A percentile compares a stretch with the other conserved stretches of the same genome.
Conservation (phyloP, 2,888 invertebrate species). For the Philereme transversata region DNA sequence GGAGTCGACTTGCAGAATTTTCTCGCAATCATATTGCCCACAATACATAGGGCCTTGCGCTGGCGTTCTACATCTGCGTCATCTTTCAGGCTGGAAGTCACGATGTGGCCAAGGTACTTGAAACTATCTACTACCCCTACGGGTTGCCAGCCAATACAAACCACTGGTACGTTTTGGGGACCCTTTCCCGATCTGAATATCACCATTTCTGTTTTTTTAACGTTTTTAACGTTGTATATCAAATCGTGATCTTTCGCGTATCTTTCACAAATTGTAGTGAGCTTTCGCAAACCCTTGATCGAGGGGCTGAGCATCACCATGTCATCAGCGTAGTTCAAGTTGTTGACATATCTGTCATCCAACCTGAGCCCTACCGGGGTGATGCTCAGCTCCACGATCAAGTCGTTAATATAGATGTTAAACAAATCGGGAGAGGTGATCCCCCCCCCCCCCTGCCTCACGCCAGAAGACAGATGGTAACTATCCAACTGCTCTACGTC, state of each 20-base stretch:
- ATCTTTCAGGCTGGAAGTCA: too few species aligned
- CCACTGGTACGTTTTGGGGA: too few species aligned
- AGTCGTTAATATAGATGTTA: slow-evolving; percentile 25
- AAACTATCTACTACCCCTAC: too few species aligned
- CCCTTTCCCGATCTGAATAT: too few species aligned
- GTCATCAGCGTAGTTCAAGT: slow-evolving; percentile 23
- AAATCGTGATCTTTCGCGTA: background rate
- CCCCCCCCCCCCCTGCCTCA: slow-evolving; percentile 34
- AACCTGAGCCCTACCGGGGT: slow-evolving; percentile 17
- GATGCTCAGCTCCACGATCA: slow-evolving; percentile 21
- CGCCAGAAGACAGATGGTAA: background rate
- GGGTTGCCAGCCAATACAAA: too few species aligned
- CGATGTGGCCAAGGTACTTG: too few species aligned
- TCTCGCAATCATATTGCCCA: too few species aligned
- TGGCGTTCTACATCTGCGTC: too few species aligned
- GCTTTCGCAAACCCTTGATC: slow-evolving; percentile 10
- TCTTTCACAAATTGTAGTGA: background rate
- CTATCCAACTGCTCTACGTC: background rate
- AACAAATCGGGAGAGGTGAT: slow-evolving; percentile 34
- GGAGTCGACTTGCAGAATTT: too few species aligned
- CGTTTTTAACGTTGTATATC: too few species aligned
- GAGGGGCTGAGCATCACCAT: slow-evolving; percentile 4
- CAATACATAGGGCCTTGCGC: too few species aligned
- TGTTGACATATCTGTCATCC: slow-evolving; percentile 18
- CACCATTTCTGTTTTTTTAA: too few species aligned